Base-by-base conservation (phyloP, 2,888 invertebrate genomes). In the Sthenelais limicola region DNA sequence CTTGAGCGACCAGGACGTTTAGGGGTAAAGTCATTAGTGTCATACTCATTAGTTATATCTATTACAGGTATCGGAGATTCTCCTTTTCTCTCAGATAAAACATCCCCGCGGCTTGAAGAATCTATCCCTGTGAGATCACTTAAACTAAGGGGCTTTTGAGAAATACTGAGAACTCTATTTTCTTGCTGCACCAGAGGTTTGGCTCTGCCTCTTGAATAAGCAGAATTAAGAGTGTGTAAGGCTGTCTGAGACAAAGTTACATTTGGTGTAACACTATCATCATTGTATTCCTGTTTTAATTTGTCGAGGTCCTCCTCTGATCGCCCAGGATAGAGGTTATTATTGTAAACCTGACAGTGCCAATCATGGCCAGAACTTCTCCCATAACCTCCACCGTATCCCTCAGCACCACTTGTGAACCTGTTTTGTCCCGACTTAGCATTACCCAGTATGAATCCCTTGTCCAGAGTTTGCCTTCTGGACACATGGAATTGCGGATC, bases 301-400 rank as follows among this genome's bases (percentile, higher is more conserved):
- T n/a, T n/a, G n/a, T n/a, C n/a, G n/a, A n/a, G 30, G 28, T 15
- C 5, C 4, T 56, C 56, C 1, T n/a, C n/a, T n/a, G n/a, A n/a
- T n/a, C n/a, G n/a, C n/a, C 30, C 56, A 1, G 18, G 28, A 3
- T 24, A 56, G n/a, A 33, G 56, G 56, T 24, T 4, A 32, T 12
- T 12, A 3, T 28, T 18, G 33, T n/a, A 56, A 1, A 56, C 56
- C 3, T 32, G 12, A 18, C 56, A 56, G 30, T 56, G 56, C 56
- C 56, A 56, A 35, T 56, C 56, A 1, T 21, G 56, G 30, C 56
- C 56, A 28, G 56, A 56, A 56, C 56, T 56, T 12, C 26, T 12
- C 2, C 32, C 56, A 32, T n/a, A n/a, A n/a, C n/a, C n/a, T n/a
- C n/a, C n/a, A n/a, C n/a, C n/a, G n/a, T n/a, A n/a, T n/a, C n/a